Evolutionary conservation across 2,888 invertebrate species (phyloP).

Genomic region (Arge pagana): DNA sequence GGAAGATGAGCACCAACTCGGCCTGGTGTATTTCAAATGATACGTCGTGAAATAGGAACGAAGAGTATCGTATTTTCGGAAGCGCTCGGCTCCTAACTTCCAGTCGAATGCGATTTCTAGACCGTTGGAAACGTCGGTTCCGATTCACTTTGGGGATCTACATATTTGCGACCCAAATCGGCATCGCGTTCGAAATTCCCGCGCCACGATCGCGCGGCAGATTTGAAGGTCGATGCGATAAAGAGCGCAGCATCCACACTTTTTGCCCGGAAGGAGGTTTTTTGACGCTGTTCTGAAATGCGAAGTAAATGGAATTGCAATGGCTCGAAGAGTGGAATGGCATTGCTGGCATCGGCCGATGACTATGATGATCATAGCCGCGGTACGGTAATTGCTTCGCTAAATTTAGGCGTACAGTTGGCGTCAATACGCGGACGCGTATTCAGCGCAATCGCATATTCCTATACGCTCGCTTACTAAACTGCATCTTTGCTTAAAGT

Average conservation of each 20-base stretch:
- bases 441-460: constrained; percentile 56
- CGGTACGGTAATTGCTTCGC: constrained; percentile 57
- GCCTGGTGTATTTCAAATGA: too few species aligned
- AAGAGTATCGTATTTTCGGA: too few species aligned
- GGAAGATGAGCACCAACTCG: too few species aligned
- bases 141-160: constrained; percentile 9
- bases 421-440: constrained; percentile 58
- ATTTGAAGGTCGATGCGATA: too few species aligned
- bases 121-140: constrained; percentile 23
- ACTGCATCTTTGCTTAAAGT: constrained; percentile 32
- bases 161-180: constrained; percentile 9
- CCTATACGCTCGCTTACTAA: constrained; percentile 48
- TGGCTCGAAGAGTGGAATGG: constrained; percentile 26
- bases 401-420: constrained; percentile 57
- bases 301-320: constrained; percentile 21
- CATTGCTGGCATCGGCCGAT: constrained; percentile 33
- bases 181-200: too few species aligned
- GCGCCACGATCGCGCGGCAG: too few species aligned
- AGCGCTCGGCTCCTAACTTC: constrained; percentile 3
- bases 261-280: too few species aligned
- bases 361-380: constrained; percentile 48
- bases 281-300: too few species aligned
- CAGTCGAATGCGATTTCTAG: not conserved
- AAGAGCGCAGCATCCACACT: too few species aligned
- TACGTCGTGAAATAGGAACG: too few species aligned